These are phyloP conservation scores for Alauda arvensis DNA, from an alignment of 2,797 vertebrate species.

Conservation along the genomic window DNA sequence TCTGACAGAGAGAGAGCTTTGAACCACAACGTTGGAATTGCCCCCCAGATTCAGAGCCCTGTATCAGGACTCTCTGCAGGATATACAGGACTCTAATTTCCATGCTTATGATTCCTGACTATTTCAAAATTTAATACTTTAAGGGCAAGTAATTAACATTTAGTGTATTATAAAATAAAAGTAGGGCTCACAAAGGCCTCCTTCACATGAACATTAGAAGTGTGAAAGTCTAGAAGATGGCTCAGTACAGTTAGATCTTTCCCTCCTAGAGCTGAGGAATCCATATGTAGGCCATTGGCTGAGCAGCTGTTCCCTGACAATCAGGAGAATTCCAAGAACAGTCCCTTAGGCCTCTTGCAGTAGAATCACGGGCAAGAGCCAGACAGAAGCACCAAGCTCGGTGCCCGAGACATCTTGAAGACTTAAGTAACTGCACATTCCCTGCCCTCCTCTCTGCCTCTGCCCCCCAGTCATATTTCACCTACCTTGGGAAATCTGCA, in stretches of 20 bases:
- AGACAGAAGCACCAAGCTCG: not conserved
- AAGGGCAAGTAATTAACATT: not conserved
- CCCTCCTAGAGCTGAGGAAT: not conserved
- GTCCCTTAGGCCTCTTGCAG: constrained; percentile 8
- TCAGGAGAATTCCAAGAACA: not conserved
- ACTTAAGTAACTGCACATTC: not conserved
- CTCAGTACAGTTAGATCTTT: not conserved
- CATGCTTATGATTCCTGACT: not conserved
- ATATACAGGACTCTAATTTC: not conserved
- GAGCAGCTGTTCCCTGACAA: not conserved
- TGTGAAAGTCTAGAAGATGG: not conserved
- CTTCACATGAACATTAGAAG: not conserved
- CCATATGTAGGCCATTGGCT: not conserved
- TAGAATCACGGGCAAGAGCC: not conserved
- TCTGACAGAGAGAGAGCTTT: not conserved
- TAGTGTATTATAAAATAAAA: not conserved
- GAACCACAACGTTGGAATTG: not conserved
- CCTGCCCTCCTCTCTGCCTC: constrained; percentile 4
- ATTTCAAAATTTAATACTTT: not conserved
- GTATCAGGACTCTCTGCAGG: not conserved
- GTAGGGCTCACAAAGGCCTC: not conserved
- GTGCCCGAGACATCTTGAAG: not conserved
- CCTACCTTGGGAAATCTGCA: constrained; percentile 48
- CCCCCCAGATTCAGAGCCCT: not conserved
- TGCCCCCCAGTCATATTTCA: constrained; percentile 46